Percentiles rank a stretch among this genome's conserved stretches.
Conservation (phyloP, 2,888 invertebrate species). For the Sphinx pinastri region DNA sequence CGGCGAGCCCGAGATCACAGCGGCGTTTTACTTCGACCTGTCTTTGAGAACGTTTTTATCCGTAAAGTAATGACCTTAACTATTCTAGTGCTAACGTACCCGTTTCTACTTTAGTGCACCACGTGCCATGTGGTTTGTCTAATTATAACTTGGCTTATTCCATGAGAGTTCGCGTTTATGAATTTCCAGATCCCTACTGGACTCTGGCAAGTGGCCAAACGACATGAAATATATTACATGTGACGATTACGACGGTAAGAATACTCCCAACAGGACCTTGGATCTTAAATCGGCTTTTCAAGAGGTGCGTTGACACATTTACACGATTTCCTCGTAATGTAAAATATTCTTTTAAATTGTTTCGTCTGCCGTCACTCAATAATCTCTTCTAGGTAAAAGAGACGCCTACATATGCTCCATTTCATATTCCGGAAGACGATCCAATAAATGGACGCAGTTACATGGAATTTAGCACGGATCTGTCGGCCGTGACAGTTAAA, state of each 20-base stretch:
- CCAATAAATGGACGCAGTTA: slow-evolving; percentile 88
- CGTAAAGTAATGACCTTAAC: slow-evolving; percentile 85
- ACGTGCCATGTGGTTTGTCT: slow-evolving; percentile 62
- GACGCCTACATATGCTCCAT: slow-evolving; percentile 88
- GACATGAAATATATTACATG: slow-evolving; percentile 90
- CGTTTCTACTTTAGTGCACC: slow-evolving; percentile 58
- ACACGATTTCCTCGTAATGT: slow-evolving; percentile 16
- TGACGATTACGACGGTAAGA: slow-evolving; percentile 90
- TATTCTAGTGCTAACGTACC: slow-evolving; percentile 58
- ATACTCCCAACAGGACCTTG: slow-evolving; percentile 88
- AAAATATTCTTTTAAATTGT: neutral
- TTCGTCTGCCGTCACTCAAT: slow-evolving; percentile 4
- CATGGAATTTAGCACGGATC: slow-evolving; percentile 89
- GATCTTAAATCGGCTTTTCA: slow-evolving; percentile 88
- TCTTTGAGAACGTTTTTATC: slow-evolving; percentile 88
- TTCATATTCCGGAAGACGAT: slow-evolving; percentile 85
- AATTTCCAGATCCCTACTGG: slow-evolving; percentile 86
- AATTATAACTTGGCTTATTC: slow-evolving; percentile 74
- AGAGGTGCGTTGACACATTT: slow-evolving; percentile 79
- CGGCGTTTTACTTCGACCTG: slow-evolving; percentile 95
- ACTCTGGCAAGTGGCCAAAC: slow-evolving; percentile 89
- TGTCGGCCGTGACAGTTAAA: slow-evolving; percentile 88
- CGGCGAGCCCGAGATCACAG: slow-evolving; percentile 89
- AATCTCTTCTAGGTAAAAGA: slow-evolving; percentile 78
- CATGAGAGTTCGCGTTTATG: slow-evolving; percentile 70